phyloP scores from a whole-genome alignment of 2,797 vertebrate species.

The Thripadectes ignobilis region DNA sequence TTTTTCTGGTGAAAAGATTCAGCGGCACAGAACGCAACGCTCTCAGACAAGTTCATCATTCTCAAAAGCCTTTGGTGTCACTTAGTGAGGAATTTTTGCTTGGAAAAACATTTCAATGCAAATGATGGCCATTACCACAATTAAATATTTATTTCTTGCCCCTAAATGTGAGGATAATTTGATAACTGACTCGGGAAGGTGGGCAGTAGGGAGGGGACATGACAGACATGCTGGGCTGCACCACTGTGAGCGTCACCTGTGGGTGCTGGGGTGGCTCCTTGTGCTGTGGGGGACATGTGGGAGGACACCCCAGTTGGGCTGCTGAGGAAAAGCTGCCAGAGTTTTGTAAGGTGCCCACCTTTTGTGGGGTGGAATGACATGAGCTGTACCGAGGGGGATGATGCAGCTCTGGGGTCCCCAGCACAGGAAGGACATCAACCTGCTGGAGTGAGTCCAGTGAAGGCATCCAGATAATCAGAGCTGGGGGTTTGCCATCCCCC shows the following conservation, averaged over 20 bases:
- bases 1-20: slow-evolving; percentile 2
- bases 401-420: neutral
- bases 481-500: neutral
- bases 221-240: neutral
- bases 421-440: no score
- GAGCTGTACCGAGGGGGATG: rapidly evolving
- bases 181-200: neutral
- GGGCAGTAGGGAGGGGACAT: no score
- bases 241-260: rapidly evolving
- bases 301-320: rapidly evolving
- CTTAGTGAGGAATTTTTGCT: slow-evolving; percentile 1
- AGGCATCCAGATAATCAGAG: neutral
- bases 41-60: slow-evolving; percentile 26
- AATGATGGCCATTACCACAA: slow-evolving; percentile 21
- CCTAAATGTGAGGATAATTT: neutral
- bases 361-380: rapidly evolving
- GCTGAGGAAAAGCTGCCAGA: neutral
- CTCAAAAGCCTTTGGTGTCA: slow-evolving; percentile 38
- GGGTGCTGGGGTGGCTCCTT: rapidly evolving
- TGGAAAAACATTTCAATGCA: slow-evolving; percentile 19
- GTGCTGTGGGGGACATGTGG: rapidly evolving
- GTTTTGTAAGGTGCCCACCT: neutral
- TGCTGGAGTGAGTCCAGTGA: neutral
- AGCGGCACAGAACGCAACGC: neutral
- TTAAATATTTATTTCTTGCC: slow-evolving; percentile 5